Evolutionary conservation across 2,113 vertebrate species (phyloP).

Genomic region (Perognathus longimembris): DNA sequence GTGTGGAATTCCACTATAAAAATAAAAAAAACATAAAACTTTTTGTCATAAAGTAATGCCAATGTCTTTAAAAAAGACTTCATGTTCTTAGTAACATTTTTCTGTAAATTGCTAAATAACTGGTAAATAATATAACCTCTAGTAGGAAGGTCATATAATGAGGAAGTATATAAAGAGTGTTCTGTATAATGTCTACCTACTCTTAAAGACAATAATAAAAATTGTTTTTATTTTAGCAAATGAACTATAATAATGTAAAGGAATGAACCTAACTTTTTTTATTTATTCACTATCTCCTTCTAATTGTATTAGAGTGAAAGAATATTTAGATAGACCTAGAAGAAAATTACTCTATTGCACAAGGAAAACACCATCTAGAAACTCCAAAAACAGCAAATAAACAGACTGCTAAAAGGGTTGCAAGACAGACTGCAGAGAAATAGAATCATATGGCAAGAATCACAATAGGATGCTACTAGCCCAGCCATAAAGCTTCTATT

Average conservation of each 20-base stretch:
- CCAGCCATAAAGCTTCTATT: background rate
- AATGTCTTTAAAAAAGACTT: conserved; percentile 68
- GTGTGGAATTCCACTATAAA: conserved; percentile 52
- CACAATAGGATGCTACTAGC: background rate
- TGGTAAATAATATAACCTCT: conserved; percentile 16
- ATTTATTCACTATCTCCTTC: conserved; percentile 41
- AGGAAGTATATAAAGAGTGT: conserved; percentile 18
- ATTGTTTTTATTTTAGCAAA: conserved; percentile 64
- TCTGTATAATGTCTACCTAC: conserved; percentile 28
- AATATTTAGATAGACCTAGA: background rate
- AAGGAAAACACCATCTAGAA: background rate
- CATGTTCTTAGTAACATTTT: conserved; percentile 43
- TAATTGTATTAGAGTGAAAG: conserved; percentile 22
- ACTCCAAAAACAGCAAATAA: background rate
- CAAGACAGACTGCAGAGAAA: background rate
- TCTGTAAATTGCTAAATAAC: conserved; percentile 66
- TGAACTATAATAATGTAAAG: conserved; percentile 61
- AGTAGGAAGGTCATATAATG: conserved; percentile 39
- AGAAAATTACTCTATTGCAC: background rate
- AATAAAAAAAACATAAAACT: conserved; percentile 48
- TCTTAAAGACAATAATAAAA: conserved; percentile 22
- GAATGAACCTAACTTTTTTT: conserved; percentile 43
- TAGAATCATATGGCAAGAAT: background rate
- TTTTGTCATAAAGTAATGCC: conserved; percentile 55
- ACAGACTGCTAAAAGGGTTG: background rate